A percentile compares a stretch with the other conserved stretches of the same genome.
phyloP scores from a whole-genome alignment of 1,140 invertebrate species.

The Zelostemma sp. region DNA sequence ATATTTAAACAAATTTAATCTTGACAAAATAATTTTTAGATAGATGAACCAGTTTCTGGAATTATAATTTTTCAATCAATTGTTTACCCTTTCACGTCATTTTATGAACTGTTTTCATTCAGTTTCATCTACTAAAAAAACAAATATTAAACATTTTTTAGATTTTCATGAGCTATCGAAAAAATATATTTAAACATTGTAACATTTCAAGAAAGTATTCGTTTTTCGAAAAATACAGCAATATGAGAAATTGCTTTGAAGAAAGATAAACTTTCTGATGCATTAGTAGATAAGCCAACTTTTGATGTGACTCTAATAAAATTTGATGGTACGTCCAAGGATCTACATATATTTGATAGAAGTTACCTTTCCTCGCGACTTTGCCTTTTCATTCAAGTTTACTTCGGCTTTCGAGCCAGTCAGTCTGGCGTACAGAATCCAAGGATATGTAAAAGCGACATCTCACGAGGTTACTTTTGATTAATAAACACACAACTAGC shows the following conservation, averaged over 20 bases:
- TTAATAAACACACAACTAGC: conserved; percentile 28
- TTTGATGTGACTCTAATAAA: conserved; percentile 35
- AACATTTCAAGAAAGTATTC: too few species aligned
- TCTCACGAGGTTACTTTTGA: conserved; percentile 23
- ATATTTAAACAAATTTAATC: too few species aligned
- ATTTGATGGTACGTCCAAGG: conserved; percentile 37
- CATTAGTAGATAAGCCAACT: conserved; percentile 18
- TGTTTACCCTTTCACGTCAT: too few species aligned
- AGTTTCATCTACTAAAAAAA: too few species aligned
- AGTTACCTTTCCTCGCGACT: too few species aligned
- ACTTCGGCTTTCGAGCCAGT: conserved; percentile 11
- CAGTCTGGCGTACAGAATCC: conserved; percentile 9
- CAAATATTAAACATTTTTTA: too few species aligned
- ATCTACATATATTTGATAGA: conserved; percentile 39
- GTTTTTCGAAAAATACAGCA: conserved; percentile 29
- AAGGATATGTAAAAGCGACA: conserved; percentile 22
- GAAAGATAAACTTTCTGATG: not conserved
- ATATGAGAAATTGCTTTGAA: conserved; percentile 19
- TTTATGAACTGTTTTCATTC: too few species aligned
- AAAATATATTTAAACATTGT: too few species aligned
- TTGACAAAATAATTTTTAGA: too few species aligned
- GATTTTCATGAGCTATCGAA: too few species aligned
- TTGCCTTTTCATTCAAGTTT: conserved; percentile 26
- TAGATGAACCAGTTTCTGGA: too few species aligned
- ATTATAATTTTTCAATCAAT: too few species aligned